Evolutionary conservation across 2,797 vertebrate species (phyloP).

Genomic region (Channallabes apus): DNA sequence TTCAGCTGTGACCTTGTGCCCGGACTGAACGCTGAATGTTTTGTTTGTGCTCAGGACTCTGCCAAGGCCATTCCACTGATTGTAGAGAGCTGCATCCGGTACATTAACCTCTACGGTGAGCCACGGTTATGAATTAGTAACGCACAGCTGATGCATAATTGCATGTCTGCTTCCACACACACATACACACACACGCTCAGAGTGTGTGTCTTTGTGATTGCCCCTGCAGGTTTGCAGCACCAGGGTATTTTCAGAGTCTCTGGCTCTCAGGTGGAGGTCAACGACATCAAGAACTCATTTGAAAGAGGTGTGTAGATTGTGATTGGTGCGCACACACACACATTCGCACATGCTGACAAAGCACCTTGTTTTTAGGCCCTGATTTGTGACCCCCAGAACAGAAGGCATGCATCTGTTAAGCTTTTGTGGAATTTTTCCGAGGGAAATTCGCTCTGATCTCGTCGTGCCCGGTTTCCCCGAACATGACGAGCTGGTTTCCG

Average conservation of each 20-base stretch:
- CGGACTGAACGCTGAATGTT: constrained; percentile 1
- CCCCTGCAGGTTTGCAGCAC: constrained; percentile 88
- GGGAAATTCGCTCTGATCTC: constrained; percentile 19
- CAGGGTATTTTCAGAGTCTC: constrained; percentile 98
- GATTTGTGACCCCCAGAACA: neutral
- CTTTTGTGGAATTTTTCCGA: constrained; percentile 3
- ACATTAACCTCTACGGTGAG: constrained; percentile 97
- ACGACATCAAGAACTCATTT: constrained; percentile 99
- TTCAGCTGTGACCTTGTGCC: neutral
- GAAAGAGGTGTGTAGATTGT: constrained; percentile 85
- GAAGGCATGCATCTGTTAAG: constrained; percentile 15
- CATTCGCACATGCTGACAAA: neutral
- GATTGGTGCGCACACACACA: neutral
- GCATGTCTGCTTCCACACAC: neutral
- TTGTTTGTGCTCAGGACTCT: constrained; percentile 78
- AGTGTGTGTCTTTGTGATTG: neutral
- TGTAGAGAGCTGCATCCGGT: constrained; percentile 97
- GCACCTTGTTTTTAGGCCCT: neutral
- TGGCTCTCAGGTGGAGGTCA: constrained; percentile 97
- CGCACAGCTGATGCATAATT: neutral
- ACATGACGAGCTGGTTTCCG: neutral
- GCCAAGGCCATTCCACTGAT: constrained; percentile 94
- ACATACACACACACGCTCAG: neutral
- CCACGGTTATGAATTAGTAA: constrained; percentile 7
- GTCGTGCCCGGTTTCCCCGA: neutral